Evolutionary conservation across 2,113 vertebrate species (phyloP).

Genomic region (Mungos mungo): DNA sequence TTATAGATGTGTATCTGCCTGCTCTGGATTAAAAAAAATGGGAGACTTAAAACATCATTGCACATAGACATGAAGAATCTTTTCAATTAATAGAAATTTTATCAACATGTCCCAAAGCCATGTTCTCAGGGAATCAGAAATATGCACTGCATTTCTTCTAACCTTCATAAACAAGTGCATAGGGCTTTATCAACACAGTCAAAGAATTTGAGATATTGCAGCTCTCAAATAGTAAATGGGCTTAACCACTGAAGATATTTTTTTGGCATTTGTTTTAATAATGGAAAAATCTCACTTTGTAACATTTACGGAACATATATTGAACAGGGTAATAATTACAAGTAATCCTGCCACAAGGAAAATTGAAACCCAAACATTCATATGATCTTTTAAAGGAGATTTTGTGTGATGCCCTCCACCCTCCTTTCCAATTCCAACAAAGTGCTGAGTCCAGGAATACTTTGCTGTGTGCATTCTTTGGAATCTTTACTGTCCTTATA

Average conservation of each 20-base stretch:
- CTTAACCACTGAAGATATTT: not conserved
- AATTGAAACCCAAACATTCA: not conserved
- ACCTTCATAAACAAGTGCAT: slow-evolving; percentile 13
- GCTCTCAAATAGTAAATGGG: slow-evolving; percentile 33
- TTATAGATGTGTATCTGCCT: not conserved
- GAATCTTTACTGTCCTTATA: slow-evolving; percentile 40
- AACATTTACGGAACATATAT: slow-evolving; percentile 3
- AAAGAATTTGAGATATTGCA: not conserved
- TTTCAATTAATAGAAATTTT: slow-evolving; percentile 29
- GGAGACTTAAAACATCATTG: slow-evolving; percentile 21
- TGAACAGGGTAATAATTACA: slow-evolving; percentile 2
- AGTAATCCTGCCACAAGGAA: not conserved
- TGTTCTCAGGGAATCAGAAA: slow-evolving; percentile 33
- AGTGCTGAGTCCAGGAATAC: not conserved
- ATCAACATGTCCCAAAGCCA: slow-evolving; percentile 46
- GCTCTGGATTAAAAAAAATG: slow-evolving; percentile 6
- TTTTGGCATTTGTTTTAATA: slow-evolving; percentile 57
- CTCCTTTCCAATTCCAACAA: not conserved
- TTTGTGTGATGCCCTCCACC: not conserved
- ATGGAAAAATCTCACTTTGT: slow-evolving; percentile 16
- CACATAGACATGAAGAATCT: slow-evolving; percentile 34
- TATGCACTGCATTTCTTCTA: slow-evolving; percentile 51
- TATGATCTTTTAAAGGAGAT: slow-evolving; percentile 26
- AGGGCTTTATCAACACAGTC: not conserved
- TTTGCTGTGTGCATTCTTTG: slow-evolving; percentile 17